Conservation (phyloP, 2,113 vertebrate genomes). For the Dunckerocampus dactyliophorus region DNA sequence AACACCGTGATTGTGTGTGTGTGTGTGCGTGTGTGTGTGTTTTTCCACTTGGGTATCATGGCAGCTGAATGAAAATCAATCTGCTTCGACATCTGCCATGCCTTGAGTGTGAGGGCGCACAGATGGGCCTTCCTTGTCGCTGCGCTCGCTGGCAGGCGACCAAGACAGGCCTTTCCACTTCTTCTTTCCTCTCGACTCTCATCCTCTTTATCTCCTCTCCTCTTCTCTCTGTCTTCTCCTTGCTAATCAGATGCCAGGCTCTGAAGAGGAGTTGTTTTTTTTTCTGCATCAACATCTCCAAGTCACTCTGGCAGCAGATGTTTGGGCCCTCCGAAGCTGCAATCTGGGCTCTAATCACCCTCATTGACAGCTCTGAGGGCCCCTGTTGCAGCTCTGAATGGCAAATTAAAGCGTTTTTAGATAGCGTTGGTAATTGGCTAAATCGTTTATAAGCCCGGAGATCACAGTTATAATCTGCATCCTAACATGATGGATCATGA, state of each 20-base stretch:
- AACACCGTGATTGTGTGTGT: conserved; percentile 48
- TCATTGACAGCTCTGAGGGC: conserved; percentile 64
- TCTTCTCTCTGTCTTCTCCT: conserved; percentile 10
- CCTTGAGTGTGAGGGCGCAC: conserved; percentile 61
- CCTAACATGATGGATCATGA: conserved; percentile 60
- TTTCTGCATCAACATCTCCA: conserved; percentile 49
- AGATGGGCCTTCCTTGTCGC: conserved; percentile 69
- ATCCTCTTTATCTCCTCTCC: conserved; percentile 5
- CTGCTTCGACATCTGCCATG: conserved; percentile 69
- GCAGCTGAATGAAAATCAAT: conserved; percentile 72
- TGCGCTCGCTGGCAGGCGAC: conserved; percentile 56
- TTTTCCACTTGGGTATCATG: conserved; percentile 58
- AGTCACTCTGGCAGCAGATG: conserved; percentile 67
- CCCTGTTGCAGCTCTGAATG: conserved; percentile 67
- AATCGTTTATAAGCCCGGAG: conserved; percentile 68
- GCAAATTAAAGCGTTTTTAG: conserved; percentile 70
- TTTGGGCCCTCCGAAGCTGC: conserved; percentile 58
- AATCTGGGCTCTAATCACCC: conserved; percentile 70
- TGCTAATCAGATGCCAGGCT: conserved; percentile 53
- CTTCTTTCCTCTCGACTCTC: conserved; percentile 27
- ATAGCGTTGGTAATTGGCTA: conserved; percentile 71
- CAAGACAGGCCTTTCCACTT: conserved; percentile 56
- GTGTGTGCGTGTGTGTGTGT: conserved; percentile 18
- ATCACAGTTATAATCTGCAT: conserved; percentile 70
- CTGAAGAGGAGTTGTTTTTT: conserved; percentile 47